Evolutionary conservation across 2,888 invertebrate genomes (phyloP).

Genomic region (Nemapogon koenigi): DNA sequence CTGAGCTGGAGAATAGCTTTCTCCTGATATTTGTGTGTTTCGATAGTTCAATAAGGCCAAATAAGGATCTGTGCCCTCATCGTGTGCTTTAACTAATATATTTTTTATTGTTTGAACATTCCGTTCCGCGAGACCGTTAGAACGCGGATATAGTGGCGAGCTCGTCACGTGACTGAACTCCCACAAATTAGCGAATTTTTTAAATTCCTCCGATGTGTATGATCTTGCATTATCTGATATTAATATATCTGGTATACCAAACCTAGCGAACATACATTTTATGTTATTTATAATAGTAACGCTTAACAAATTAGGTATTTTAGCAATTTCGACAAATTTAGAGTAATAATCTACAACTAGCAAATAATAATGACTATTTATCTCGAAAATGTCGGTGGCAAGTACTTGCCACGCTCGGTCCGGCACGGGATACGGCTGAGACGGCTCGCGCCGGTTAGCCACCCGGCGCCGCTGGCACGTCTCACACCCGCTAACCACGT

Average conservation of each 20-base stretch:
- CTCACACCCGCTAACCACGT: conserved; percentile 13
- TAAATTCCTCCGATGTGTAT: not conserved
- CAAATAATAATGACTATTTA: conserved; percentile 17
- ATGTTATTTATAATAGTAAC: not conserved
- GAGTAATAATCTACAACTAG: conserved; percentile 20
- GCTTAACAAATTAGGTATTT: not conserved
- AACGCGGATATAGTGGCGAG: not conserved
- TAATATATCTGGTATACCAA: not conserved
- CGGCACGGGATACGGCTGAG: conserved; percentile 13
- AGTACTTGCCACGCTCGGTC: conserved; percentile 10
- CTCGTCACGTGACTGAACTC: not conserved
- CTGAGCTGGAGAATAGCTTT: conserved; percentile 13
- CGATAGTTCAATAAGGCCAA: conserved; percentile 15
- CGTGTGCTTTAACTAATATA: conserved; percentile 10
- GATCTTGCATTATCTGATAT: not conserved
- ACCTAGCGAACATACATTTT: conserved; percentile 1
- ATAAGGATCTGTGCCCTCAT: conserved; percentile 14
- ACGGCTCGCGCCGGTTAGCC: conserved; percentile 15
- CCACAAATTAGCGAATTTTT: not conserved
- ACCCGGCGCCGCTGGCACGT: conserved; percentile 16
- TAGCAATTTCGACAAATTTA: conserved; percentile 18
- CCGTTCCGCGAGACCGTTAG: conserved; percentile 2
- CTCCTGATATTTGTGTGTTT: conserved; percentile 12
- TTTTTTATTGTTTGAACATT: conserved; percentile 7
- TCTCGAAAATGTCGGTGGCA: conserved; percentile 18